A percentile compares a stretch with the other conserved stretches of the same genome.
phyloP scores from a whole-genome alignment of 2,797 vertebrate species.

The Sebastes melanostomus region DNA sequence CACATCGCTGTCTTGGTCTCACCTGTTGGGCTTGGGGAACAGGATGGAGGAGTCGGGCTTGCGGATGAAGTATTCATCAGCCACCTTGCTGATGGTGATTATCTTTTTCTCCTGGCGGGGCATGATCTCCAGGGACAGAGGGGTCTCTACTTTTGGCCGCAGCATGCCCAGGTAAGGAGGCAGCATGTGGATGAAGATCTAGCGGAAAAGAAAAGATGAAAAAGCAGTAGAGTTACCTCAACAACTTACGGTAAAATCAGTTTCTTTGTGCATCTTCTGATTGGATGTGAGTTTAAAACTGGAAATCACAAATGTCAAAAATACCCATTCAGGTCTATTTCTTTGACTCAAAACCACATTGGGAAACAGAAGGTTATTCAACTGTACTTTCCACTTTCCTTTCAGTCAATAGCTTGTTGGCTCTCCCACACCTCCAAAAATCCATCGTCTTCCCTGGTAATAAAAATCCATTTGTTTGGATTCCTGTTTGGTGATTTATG shows the following conservation, averaged over 20 bases:
- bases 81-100: slow-evolving; percentile 70
- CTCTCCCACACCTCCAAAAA: neutral
- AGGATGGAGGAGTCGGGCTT: slow-evolving; percentile 85
- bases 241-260: neutral
- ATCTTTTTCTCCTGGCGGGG: slow-evolving; percentile 67
- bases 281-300: neutral
- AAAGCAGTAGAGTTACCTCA: neutral
- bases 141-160: slow-evolving; percentile 86
- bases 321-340: neutral
- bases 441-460: neutral
- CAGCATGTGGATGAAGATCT: slow-evolving; percentile 91
- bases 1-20: slow-evolving; percentile 10
- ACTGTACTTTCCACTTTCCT: neutral
- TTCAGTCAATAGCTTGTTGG: neutral
- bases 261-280: neutral
- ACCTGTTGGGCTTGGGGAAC: slow-evolving; percentile 89
- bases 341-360: neutral
- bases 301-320: neutral
- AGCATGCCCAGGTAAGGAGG: slow-evolving; percentile 87
- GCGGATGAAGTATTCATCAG: slow-evolving; percentile 92
- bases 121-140: slow-evolving; percentile 61
- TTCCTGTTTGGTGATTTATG: slow-evolving; percentile 42
- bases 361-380: neutral
- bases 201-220: neutral
- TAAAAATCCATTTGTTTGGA: slow-evolving; percentile 45